Conservation (phyloP, 2,797 vertebrate species). For the Sphenodon punctatus region DNA sequence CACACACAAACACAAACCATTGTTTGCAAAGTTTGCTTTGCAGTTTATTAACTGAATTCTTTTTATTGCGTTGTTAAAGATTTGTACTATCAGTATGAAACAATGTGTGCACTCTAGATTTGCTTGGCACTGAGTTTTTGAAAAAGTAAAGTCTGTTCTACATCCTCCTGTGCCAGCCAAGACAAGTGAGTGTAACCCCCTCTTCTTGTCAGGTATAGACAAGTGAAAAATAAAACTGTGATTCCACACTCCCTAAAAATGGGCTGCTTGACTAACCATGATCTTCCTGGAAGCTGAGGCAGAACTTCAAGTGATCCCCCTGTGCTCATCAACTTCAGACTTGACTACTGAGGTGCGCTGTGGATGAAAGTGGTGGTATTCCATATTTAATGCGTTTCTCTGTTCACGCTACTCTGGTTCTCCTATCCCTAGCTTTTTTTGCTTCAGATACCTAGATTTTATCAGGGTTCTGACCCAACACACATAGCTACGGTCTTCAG, state of each 20-base stretch:
- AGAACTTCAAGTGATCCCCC: not conserved
- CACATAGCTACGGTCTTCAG: not conserved
- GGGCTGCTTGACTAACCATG: not conserved
- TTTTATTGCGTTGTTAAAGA: not conserved
- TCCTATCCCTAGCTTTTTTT: not conserved
- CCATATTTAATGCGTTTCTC: not conserved
- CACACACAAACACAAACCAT: not conserved
- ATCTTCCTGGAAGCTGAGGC: not conserved
- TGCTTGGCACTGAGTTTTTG: not conserved
- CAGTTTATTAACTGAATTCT: not conserved
- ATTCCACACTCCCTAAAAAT: not conserved
- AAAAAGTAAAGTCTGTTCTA: not conserved
- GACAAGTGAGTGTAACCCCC: not conserved
- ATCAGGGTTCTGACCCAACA: not conserved
- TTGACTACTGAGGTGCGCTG: accelerated
- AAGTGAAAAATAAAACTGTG: not conserved
- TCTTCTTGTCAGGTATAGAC: accelerated
- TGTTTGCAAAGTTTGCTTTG: not conserved
- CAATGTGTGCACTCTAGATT: not conserved
- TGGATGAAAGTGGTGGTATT: not conserved
- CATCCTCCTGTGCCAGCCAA: not conserved
- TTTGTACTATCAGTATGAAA: not conserved
- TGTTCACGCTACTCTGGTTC: not conserved
- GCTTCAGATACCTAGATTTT: slow-evolving; percentile 7
- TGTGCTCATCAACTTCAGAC: not conserved